phyloP scores from a whole-genome alignment of 2,797 vertebrate species.

The Esox masquinongy region DNA sequence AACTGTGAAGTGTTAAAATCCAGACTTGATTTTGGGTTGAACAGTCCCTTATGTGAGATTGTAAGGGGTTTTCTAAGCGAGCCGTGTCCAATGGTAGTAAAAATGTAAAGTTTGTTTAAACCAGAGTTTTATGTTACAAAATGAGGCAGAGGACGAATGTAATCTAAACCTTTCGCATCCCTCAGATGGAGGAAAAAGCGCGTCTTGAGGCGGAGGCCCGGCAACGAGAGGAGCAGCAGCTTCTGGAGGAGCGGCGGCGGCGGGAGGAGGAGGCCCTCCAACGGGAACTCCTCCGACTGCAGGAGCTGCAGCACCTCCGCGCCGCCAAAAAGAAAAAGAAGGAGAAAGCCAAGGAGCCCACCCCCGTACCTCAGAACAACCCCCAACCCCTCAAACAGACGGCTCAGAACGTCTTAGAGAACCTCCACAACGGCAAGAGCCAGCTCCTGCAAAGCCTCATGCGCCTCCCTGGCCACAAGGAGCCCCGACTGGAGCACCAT shows the following conservation, averaged over 20 bases:
- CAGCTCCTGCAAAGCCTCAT: slow-evolving; percentile 71
- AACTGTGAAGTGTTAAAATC: neutral
- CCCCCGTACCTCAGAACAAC: slow-evolving; percentile 67
- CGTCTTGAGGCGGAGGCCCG: slow-evolving; percentile 89
- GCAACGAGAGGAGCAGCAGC: slow-evolving; percentile 82
- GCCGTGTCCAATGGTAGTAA: neutral
- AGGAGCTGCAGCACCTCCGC: slow-evolving; percentile 87
- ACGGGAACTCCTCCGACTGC: slow-evolving; percentile 86
- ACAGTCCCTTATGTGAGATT: neutral
- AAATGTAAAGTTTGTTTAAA: neutral
- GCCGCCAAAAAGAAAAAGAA: slow-evolving; percentile 94
- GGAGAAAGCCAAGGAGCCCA: slow-evolving; percentile 80
- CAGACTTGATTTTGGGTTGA: neutral
- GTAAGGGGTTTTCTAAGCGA: neutral
- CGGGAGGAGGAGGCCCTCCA: slow-evolving; percentile 86
- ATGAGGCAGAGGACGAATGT: neutral
- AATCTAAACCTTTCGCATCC: neutral
- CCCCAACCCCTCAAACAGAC: slow-evolving; percentile 81
- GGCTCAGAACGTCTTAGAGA: slow-evolving; percentile 76
- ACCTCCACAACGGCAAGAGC: slow-evolving; percentile 75
- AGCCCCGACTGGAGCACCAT: slow-evolving; percentile 63
- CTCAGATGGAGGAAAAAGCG: slow-evolving; percentile 93
- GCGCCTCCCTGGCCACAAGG: slow-evolving; percentile 53
- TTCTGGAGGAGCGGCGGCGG: slow-evolving; percentile 79
- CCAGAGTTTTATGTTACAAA: neutral